A percentile compares a stretch with the other conserved stretches of the same genome.
Conservation (phyloP, 2,797 vertebrate species). For the Cirrhinus molitorella region DNA sequence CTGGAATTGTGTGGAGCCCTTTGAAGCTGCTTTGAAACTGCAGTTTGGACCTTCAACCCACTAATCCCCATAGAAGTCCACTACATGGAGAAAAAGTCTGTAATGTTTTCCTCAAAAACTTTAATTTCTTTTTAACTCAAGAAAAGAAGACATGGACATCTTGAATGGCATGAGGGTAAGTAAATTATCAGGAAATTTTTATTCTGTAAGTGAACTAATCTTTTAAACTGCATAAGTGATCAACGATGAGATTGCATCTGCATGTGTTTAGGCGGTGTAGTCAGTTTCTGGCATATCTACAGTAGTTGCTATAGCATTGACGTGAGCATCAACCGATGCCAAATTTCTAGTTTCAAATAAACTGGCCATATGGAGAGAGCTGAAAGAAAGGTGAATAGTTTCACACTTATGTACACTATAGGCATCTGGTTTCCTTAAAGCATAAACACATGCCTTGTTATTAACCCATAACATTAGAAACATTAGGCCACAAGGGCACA, state of each 20-base stretch:
- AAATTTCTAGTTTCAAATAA: conserved; percentile 20
- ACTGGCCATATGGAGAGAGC: not conserved
- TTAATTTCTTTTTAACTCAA: too few species aligned
- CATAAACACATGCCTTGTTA: conserved; percentile 59
- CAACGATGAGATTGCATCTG: not conserved
- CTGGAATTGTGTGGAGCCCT: too few species aligned
- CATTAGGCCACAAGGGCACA: conserved; percentile 48
- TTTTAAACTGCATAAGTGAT: not conserved
- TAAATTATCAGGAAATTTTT: too few species aligned
- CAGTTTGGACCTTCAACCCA: too few species aligned
- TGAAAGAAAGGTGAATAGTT: not conserved
- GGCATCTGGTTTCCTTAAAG: conserved; percentile 71
- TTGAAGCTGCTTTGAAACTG: too few species aligned
- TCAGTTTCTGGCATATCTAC: not conserved
- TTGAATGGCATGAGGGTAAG: too few species aligned
- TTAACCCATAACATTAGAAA: conserved; percentile 4
- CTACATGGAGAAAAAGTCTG: too few species aligned
- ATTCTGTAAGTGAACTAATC: not conserved
- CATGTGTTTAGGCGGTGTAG: not conserved
- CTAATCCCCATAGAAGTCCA: too few species aligned
- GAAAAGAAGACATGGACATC: too few species aligned
- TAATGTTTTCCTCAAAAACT: too few species aligned
- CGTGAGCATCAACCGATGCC: not conserved
- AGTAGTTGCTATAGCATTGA: conserved; percentile 4
- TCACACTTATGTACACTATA: conserved; percentile 24